Conservation (phyloP, 2,113 vertebrate species). For the Oryzias celebensis region DNA sequence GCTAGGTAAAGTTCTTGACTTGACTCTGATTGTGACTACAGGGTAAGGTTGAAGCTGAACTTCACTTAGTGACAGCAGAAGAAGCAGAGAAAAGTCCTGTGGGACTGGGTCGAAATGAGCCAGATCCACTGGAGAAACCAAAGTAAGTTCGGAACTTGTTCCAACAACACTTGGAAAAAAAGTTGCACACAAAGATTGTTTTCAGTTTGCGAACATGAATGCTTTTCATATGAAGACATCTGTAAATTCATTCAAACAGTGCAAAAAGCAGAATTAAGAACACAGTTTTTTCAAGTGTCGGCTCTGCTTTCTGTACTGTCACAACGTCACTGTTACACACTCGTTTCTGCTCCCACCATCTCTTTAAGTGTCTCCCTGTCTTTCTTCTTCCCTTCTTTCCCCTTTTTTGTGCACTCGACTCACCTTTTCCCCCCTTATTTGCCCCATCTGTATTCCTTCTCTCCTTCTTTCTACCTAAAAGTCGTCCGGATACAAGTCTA, state of each 20-base stretch:
- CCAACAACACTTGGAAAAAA: neutral
- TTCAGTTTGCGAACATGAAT: slow-evolving; percentile 1
- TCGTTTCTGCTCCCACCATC: slow-evolving; percentile 50
- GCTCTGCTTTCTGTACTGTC: slow-evolving; percentile 44
- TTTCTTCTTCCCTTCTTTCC: slow-evolving; percentile 27
- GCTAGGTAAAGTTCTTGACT: neutral
- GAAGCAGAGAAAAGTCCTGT: slow-evolving; percentile 96
- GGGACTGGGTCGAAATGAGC: slow-evolving; percentile 92
- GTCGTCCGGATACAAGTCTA: slow-evolving; percentile 82
- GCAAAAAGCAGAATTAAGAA: slow-evolving; percentile 39
- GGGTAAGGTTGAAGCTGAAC: slow-evolving; percentile 97
- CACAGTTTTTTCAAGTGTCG: neutral
- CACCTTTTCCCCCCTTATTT: slow-evolving; percentile 20
- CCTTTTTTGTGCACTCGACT: slow-evolving; percentile 41
- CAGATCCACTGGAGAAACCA: slow-evolving; percentile 96
- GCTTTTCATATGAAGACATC: neutral
- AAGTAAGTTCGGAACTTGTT: slow-evolving; percentile 81
- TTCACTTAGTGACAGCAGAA: slow-evolving; percentile 91
- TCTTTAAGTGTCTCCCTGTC: slow-evolving; percentile 59
- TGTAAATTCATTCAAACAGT: slow-evolving; percentile 27
- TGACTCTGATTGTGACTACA: slow-evolving; percentile 45
- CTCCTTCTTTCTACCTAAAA: slow-evolving; percentile 53
- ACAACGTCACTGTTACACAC: slow-evolving; percentile 35
- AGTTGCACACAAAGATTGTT: slow-evolving; percentile 4
- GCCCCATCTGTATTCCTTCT: slow-evolving; percentile 26